phyloP scores from a whole-genome alignment of 2,797 vertebrate species.

The Sebastes itinus region DNA sequence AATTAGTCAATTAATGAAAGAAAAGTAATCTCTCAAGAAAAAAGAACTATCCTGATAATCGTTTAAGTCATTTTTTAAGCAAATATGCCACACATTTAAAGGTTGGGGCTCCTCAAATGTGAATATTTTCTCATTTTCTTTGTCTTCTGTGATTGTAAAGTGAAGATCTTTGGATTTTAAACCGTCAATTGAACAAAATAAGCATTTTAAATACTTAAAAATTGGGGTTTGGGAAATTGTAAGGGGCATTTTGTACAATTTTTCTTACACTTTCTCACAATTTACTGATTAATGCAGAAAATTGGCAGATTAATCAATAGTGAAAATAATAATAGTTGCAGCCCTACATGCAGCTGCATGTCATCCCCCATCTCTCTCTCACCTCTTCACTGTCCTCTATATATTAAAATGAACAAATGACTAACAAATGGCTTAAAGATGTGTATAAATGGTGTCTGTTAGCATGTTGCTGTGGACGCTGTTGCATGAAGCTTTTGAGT shows the following conservation, averaged over 20 bases:
- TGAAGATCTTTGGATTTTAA: neutral
- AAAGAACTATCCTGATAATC: neutral
- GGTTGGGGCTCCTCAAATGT: neutral
- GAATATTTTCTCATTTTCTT: neutral
- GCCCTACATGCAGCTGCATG: neutral
- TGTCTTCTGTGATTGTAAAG: neutral
- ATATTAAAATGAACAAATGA: neutral
- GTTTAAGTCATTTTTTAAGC: neutral
- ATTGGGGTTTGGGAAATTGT: neutral
- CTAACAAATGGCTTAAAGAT: neutral
- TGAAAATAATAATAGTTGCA: neutral
- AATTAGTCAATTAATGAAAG: neutral
- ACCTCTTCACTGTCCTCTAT: neutral
- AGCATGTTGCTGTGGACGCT: neutral
- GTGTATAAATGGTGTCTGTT: neutral
- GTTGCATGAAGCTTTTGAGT: conserved; percentile 8
- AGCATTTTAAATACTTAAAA: neutral
- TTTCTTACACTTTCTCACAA: neutral
- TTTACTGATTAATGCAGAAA: neutral
- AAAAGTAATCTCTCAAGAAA: neutral
- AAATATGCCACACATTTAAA: neutral
- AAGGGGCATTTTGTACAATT: neutral
- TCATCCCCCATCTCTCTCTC: neutral
- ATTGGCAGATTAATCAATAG: neutral
- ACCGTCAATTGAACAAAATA: too few species aligned